Base-by-base conservation (phyloP, 1,140 invertebrate genomes). In the Hylyphantes graminicola region DNA sequence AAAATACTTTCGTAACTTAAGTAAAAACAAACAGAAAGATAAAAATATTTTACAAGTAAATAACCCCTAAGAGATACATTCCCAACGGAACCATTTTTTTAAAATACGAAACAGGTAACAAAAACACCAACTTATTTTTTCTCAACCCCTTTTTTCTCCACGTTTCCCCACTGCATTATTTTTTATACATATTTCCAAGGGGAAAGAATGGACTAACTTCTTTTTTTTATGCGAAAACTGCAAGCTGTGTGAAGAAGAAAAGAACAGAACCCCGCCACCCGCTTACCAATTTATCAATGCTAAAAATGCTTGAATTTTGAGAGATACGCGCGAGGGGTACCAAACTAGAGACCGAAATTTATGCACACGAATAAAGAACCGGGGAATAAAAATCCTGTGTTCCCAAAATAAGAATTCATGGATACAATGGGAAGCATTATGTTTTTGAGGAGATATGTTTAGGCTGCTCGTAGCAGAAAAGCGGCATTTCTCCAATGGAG, bases 271-370 rank as follows among this genome's bases (percentile, higher is more conserved):
- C 51, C 51, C 67, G 76, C 76, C 57, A 70, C 57, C 51, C 51
- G 65, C 61, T 64, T 51, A 70, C 67, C 77, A 80, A 80, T 80
- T 80, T 80, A 80, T 80, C 77, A 80, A 80, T 80, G 77, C 67
- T 80, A 70, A 80, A 35, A 80, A 70, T 70, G 77, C 67, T 55
- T 80, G 77, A 70, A 80, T 80, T 35, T 64, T 67, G 77, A 70
- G 77, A 80, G 57, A 55, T 55, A 80, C 53, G 65, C 50, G 53
- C 57, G 19, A 11, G 10, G 77, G 51, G 63, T n/a, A 21, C 68
- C 53, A 74, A 74, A 74, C 13, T 11, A 59, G 53, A 7, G 55
- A 1, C 35, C 35, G 48, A 57, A 76, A 64, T 76, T 51, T 76
- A 63, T 64, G 74, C 72, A 74, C 19, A 74, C 51, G 54, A 70